Conservation (phyloP, 1,140 invertebrate species). For the Oreohelix idahoensis region DNA sequence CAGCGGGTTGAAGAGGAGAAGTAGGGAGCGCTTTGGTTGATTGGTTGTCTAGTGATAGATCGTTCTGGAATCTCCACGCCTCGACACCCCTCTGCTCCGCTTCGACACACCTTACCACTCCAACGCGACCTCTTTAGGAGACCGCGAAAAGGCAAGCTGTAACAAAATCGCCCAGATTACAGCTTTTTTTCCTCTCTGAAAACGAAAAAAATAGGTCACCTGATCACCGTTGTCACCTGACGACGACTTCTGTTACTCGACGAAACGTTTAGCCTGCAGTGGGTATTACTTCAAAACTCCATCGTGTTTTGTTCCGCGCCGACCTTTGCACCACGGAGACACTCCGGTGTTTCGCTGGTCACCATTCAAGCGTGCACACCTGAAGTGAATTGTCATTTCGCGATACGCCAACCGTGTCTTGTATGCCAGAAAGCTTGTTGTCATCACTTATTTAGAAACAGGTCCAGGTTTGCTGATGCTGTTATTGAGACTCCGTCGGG, state of each 20-base stretch:
- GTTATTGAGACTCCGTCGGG: not conserved
- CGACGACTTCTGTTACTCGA: too few relatives aligned
- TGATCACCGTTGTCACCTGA: too few relatives aligned
- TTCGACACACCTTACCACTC: not conserved
- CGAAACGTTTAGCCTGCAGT: not conserved
- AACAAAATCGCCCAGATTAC: too few relatives aligned
- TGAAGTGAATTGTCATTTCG: conserved; percentile 4
- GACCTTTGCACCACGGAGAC: not conserved
- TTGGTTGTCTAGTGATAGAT: not conserved
- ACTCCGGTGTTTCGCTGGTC: not conserved
- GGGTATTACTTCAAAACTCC: not conserved
- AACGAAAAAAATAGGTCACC: too few relatives aligned
- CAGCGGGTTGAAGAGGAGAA: not conserved
- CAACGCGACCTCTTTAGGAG: not conserved
- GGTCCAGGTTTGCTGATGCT: not conserved
- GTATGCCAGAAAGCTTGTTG: not conserved
- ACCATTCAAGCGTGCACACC: conserved; percentile 7
- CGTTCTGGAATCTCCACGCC: not conserved
- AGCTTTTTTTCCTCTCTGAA: too few relatives aligned
- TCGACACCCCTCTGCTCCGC: not conserved
- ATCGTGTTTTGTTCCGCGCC: not conserved
- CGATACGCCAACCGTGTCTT: not conserved
- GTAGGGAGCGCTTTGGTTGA: conserved; percentile 8
- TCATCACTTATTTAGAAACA: conserved; percentile 15
- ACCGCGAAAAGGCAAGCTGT: too few relatives aligned